Conservation (phyloP, 2,797 vertebrate species). For the Sebastes umbrosus region DNA sequence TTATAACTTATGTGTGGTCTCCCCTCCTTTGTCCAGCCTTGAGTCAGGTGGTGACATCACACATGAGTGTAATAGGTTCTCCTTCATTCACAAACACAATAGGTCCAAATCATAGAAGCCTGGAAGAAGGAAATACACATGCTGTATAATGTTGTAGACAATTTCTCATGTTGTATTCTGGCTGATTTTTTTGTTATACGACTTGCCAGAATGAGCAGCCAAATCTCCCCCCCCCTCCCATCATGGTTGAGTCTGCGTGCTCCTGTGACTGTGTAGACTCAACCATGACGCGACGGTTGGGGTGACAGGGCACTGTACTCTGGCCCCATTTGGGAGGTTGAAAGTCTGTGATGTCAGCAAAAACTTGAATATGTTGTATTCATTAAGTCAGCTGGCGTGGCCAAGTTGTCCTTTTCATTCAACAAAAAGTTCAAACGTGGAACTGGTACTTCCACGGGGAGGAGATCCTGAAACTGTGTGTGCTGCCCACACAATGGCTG, state of each 20-base stretch:
- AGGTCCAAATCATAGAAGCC: background rate
- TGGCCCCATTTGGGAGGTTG: background rate
- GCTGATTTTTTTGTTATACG: background rate
- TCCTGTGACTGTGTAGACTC: background rate
- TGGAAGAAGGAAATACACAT: background rate
- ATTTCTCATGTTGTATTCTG: background rate
- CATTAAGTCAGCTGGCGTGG: background rate
- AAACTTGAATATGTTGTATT: background rate
- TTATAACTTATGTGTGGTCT: background rate
- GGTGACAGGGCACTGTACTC: background rate
- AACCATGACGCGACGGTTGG: background rate
- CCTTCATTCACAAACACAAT: background rate
- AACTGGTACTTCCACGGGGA: background rate
- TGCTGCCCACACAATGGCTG: conserved; percentile 16
- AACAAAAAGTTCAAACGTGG: background rate
- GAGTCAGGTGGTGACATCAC: background rate
- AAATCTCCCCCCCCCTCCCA: background rate
- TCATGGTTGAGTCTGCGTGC: background rate
- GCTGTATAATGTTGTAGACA: background rate
- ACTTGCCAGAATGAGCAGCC: background rate
- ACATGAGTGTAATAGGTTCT: background rate
- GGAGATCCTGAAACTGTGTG: background rate
- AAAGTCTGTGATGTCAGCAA: background rate
- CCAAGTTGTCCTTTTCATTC: background rate
- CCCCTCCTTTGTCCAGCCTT: background rate